These are phyloP conservation scores for Drosophila birchii DNA, from an alignment of 2,888 invertebrate genomes.

Conservation along the genomic window DNA sequence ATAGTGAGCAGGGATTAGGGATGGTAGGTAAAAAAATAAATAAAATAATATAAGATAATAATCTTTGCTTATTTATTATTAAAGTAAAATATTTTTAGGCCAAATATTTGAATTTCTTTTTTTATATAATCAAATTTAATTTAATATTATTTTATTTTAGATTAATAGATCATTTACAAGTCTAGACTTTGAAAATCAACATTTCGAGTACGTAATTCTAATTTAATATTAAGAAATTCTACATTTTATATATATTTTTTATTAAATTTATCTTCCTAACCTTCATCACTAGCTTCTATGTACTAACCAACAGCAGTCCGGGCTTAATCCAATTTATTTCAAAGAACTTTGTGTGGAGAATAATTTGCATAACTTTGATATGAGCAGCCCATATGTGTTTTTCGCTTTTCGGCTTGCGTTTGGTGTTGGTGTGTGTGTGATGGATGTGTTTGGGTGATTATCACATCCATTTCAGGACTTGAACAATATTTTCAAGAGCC, in stretches of 20 bases:
- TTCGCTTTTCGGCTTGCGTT: constrained; percentile 4
- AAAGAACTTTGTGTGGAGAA: constrained; percentile 27
- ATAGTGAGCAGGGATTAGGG: constrained; percentile 8
- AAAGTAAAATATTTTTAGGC: neutral
- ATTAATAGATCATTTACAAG: too few species aligned
- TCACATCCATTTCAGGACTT: constrained; percentile 38
- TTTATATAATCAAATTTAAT: too few species aligned
- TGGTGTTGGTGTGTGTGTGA: constrained; percentile 8
- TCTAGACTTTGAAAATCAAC: too few species aligned
- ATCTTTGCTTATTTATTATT: neutral
- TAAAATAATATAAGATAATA: too few species aligned
- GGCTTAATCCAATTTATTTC: constrained; percentile 45
- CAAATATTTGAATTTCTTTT: too few species aligned
- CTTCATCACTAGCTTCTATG: constrained; percentile 1
- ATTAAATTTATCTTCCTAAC: neutral
- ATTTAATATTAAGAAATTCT: too few species aligned
- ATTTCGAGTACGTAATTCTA: too few species aligned
- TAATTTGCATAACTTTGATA: constrained; percentile 54
- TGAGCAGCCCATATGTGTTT: constrained; percentile 40
- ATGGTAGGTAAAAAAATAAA: neutral
- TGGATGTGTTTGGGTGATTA: constrained; percentile 21
- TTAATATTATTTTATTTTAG: too few species aligned
- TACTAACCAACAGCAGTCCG: constrained; percentile 2
- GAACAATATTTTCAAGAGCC: constrained; percentile 38
- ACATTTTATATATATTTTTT: too few species aligned